phyloP scores from a whole-genome alignment of 2,113 vertebrate species.

The Telmatochromis sp. region DNA sequence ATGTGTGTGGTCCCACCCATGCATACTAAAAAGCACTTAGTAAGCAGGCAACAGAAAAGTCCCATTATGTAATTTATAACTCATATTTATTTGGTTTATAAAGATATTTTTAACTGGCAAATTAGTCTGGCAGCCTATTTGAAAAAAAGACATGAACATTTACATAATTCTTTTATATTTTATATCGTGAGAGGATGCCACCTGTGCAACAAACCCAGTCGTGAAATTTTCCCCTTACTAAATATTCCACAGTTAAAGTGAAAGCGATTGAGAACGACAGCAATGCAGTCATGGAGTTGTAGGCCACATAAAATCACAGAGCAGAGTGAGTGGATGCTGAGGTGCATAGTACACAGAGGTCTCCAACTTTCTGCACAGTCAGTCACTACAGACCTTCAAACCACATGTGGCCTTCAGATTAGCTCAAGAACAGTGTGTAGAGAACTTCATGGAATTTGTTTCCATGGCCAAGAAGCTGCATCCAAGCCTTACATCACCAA shows the following conservation, averaged over 20 bases:
- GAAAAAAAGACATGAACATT: neutral
- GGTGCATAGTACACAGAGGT: neutral
- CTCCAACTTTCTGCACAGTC: neutral
- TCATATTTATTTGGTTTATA: neutral
- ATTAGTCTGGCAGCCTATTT: neutral
- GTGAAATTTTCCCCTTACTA: neutral
- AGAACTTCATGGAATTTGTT: neutral
- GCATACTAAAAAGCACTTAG: neutral
- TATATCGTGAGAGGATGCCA: neutral
- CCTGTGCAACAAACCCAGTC: neutral
- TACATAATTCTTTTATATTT: neutral
- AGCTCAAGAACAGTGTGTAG: neutral
- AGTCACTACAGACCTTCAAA: neutral
- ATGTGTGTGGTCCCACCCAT: neutral
- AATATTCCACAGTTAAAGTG: neutral
- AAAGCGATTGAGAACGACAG: neutral
- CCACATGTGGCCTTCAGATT: neutral
- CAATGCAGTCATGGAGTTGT: neutral
- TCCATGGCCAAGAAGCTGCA: neutral
- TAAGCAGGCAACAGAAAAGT: neutral
- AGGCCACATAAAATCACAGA: neutral
- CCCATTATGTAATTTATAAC: neutral
- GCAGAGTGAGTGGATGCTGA: neutral
- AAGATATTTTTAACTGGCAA: neutral
- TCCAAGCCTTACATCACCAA: neutral